Conservation (phyloP, 37 sponge, comb jelly and placozoan genomes). For the Bolinopsis microptera region DNA sequence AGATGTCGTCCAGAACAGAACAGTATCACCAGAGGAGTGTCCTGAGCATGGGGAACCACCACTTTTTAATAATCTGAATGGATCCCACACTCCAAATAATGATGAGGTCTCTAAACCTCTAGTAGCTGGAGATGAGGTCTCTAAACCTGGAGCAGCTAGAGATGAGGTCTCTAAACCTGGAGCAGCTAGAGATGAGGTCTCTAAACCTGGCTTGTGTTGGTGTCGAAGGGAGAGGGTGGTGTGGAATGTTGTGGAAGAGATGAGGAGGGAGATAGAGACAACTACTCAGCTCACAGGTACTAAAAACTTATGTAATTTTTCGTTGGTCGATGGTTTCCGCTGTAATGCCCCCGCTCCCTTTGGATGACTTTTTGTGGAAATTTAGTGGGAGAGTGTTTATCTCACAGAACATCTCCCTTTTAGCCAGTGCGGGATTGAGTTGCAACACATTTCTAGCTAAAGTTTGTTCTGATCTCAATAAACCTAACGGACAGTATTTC, state of each 20-base stretch:
- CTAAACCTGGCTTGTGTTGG: neutral
- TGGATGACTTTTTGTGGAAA: too few relatives aligned
- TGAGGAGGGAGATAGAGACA: conserved; percentile 71
- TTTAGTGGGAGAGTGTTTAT: too few relatives aligned
- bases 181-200: neutral
- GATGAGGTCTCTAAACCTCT: too few relatives aligned
- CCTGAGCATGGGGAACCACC: neutral
- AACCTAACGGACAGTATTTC: conserved; percentile 91
- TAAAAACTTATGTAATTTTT: too few relatives aligned
- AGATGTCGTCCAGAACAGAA: neutral
- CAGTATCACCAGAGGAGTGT: neutral
- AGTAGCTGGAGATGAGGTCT: neutral
- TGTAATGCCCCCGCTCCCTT: too few relatives aligned
- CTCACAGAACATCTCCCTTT: neutral
- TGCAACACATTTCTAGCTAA: conserved; percentile 89
- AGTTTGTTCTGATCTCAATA: conserved; percentile 91
- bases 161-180: neutral
- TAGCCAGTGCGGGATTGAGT: conserved; percentile 97
- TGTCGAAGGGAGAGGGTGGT: neutral
- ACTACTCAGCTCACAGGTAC: conserved; percentile 75
- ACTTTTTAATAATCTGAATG: too few relatives aligned
- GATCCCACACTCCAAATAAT: too few relatives aligned
- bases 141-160: neutral
- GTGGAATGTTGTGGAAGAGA: conserved; percentile 75
- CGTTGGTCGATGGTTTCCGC: too few relatives aligned